Conservation (phyloP, 2,113 vertebrate species). For the Cryptomyrus ogoouensis region DNA sequence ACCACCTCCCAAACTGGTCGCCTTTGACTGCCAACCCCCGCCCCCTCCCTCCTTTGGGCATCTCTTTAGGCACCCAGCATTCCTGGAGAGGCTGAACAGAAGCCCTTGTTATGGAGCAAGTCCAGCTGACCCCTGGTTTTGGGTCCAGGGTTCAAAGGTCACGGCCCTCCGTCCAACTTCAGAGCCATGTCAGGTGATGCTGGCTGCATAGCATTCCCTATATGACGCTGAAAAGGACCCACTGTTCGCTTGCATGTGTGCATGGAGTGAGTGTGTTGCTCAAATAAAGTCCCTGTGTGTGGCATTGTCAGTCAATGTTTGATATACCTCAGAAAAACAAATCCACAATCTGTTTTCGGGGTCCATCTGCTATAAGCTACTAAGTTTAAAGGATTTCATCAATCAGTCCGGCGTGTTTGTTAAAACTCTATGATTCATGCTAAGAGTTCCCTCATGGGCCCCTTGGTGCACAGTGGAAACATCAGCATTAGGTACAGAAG, state of each 20-base stretch:
- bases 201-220: conserved; percentile 67
- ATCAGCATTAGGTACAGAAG: not conserved
- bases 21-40: conserved; percentile 5
- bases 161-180: conserved; percentile 63
- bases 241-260: conserved; percentile 17
- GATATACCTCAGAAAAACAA: not conserved
- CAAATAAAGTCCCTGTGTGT: not conserved
- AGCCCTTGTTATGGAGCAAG: conserved; percentile 69
- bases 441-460: not conserved
- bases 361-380: not conserved
- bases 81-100: conserved; percentile 65
- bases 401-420: not conserved
- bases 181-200: conserved; percentile 71
- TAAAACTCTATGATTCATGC: not conserved
- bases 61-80: conserved; percentile 69
- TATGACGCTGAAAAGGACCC: conserved; percentile 47
- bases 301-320: not conserved
- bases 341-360: not conserved
- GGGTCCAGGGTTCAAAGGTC: conserved; percentile 63
- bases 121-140: conserved; percentile 61
- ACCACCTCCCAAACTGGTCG: conserved; percentile 1
- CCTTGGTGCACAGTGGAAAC: not conserved
- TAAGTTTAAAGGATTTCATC: conserved; percentile 4
- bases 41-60: conserved; percentile 32
- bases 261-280: not conserved